Evolutionary conservation across 1,140 invertebrate species (phyloP), one percentile per base, ranked within the genome.

Genomic region (Leguminivora glycinivorella): DNA sequence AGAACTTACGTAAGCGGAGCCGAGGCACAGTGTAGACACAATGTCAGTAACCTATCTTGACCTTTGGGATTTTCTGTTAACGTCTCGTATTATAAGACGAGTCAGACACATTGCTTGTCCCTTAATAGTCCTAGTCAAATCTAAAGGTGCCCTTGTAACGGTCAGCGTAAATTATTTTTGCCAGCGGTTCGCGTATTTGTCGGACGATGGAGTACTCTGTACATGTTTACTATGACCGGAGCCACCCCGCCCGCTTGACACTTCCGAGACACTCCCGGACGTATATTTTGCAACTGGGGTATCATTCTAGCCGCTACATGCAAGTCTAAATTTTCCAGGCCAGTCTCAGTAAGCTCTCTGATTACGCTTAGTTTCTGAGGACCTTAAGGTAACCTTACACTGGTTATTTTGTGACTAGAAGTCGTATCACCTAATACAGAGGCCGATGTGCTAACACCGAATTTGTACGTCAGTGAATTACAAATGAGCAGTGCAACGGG

Each of bases 1-100:
- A 80, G 74, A 71, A 72, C 70, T 85, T 87, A 83, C 79, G 77
- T 83, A 85, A 87, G 70, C 76, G 68, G 52, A 74, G 19, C 68
- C 17, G 47, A 22, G 9, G 17, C 47, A 22, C 19, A 52, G 43
- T 10, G 3, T 3, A 52, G n/a, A 1, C 0, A 52, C 19, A 52
- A 52, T 2, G 19, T 9, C 19, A 52, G 47, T 52, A 52, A 22
- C 19, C 19, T 22, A 22, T 52, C 7, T 22, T 17, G n/a, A 52
- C 1, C n/a, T 9, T 47, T 52, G 22, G 47, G 17, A 17, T 19
- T 9, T 52, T 9, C 17, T 52, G 1, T 52, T 47, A 22, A 52
- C 47, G 47, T 52, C 19, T 6, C 40, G 24, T 22, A 14, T 17
- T 1, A 29, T n/a, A 22, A 6, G 31, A 10, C 17, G 4, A 66